These are phyloP conservation scores for Channa maculata DNA, from an alignment of 2,113 vertebrate genomes.

Conservation along the genomic window DNA sequence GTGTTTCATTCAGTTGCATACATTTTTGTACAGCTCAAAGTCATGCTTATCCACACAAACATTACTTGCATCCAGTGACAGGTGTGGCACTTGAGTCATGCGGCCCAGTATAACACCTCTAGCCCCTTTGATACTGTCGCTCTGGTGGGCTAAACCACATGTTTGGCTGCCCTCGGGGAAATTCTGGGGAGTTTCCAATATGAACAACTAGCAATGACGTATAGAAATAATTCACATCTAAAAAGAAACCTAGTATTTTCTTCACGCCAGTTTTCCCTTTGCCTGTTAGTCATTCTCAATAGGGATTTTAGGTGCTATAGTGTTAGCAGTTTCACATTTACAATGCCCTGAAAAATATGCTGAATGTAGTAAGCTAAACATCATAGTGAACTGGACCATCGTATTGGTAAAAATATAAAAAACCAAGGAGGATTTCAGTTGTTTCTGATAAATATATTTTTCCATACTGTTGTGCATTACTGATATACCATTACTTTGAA, in stretches of 20 bases:
- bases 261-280: conserved; percentile 9
- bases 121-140: conserved; percentile 40
- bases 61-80: conserved; percentile 47
- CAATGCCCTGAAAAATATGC: neutral
- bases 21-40: conserved; percentile 10
- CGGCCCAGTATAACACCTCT: conserved; percentile 50
- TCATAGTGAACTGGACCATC: no score
- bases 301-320: conserved; percentile 8
- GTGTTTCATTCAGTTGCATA: neutral
- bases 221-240: conserved; percentile 62
- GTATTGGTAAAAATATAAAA: no score
- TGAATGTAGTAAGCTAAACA: no score
- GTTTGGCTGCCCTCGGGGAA: conserved; percentile 62
- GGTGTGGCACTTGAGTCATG: conserved; percentile 61
- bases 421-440: no score
- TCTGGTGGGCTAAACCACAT: conserved; percentile 54
- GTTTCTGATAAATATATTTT: no score
- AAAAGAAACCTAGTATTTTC: conserved; percentile 38
- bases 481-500: conserved; percentile 20
- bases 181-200: conserved; percentile 71
- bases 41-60: conserved; percentile 4
- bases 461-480: neutral
- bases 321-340: conserved; percentile 22
- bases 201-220: conserved; percentile 56
- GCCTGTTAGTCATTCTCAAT: conserved; percentile 7